Base-by-base conservation (phyloP, 2,888 invertebrate species). In the Drosophila prolongata region DNA sequence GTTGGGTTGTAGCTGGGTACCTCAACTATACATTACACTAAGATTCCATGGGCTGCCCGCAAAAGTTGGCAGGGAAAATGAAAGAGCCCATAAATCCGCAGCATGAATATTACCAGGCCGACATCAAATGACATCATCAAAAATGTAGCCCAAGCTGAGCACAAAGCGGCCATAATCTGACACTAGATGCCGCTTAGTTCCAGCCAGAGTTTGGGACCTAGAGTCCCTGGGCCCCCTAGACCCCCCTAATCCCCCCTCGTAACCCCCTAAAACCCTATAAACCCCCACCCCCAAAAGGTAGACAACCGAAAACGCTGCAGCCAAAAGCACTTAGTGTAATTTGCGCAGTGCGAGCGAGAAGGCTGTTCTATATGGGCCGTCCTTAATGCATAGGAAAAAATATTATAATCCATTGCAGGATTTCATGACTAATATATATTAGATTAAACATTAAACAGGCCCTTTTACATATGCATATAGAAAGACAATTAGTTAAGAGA, bases 291-390 rank as follows among this genome's bases (percentile, higher is more conserved):
- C 55, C 53, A 37, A 79, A 78, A 87, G 85, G 80, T 85, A 59
- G 85, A 64, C 71, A 58, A 59, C 77, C 49, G 66, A 86, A 86
- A 83, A 64, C 64, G 79, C 16, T 80, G 79, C 81, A 80, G 78
- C 79, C 78, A 50, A 85, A 89, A 87, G 87, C 87, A 87, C 87
- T 87, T 89, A 85, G 79, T 76, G 89, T 85, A 85, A 85, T 85
- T 85, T 85, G 88, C 73, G 75, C 88, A 61, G 59, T 75, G 68
- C 62, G 56, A 46, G 50, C 19, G 50, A 60, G 56, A 53, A n/a
- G 34, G 42, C 44, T 27, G 49, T 46, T 42, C 50, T 34, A 46
- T 69, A 27, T 35, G 35, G 35, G 14, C 6, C 16, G 30, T 11
- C 13, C 37, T 34, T 34, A 30, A 38, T 65, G 30, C 62, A 61